Base-by-base conservation (phyloP, 1,140 invertebrate genomes). In the Psilanteris sp. region DNA sequence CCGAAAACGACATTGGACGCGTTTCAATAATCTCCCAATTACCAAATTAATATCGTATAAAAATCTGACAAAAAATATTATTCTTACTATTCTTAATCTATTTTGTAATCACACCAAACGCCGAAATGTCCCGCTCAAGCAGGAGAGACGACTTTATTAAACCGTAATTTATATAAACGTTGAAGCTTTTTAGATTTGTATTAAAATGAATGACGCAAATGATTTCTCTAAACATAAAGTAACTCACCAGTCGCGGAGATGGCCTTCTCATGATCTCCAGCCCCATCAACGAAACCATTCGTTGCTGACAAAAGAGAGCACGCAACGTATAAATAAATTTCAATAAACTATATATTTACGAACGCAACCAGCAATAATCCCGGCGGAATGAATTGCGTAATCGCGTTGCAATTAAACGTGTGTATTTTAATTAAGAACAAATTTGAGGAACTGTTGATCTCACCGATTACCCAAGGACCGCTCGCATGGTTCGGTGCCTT, bases 171-270 rank as follows among this genome's bases (percentile, higher is more conserved):
- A n/a, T n/a, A n/a, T n/a, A n/a, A n/a, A n/a, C n/a, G n/a, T n/a
- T n/a, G n/a, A n/a, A n/a, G n/a, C n/a, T n/a, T n/a, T n/a, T n/a
- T n/a, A n/a, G n/a, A n/a, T n/a, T n/a, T n/a, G n/a, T n/a, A n/a
- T n/a, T n/a, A n/a, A n/a, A n/a, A n/a, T n/a, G n/a, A n/a, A n/a
- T n/a, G n/a, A n/a, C n/a, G n/a, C n/a, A n/a, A n/a, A n/a, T n/a
- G n/a, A n/a, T n/a, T n/a, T n/a, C n/a, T n/a, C n/a, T n/a, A n/a
- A 3, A 20, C 18, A 20, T 20, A 3, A 20, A 20, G 5, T 5
- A 1, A 73, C 80, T 75, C 44, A 87, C 86, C 85, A 24, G 83
- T 80, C 1, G 67, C 46, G 1, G 78, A 70, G 4, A 87, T 66
- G 27, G 86, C 86, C 41, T 62, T 81, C 1, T 87, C 80, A 43